Evolutionary conservation across 2,797 vertebrate species (phyloP).

Genomic region (Caiman crocodilus): DNA sequence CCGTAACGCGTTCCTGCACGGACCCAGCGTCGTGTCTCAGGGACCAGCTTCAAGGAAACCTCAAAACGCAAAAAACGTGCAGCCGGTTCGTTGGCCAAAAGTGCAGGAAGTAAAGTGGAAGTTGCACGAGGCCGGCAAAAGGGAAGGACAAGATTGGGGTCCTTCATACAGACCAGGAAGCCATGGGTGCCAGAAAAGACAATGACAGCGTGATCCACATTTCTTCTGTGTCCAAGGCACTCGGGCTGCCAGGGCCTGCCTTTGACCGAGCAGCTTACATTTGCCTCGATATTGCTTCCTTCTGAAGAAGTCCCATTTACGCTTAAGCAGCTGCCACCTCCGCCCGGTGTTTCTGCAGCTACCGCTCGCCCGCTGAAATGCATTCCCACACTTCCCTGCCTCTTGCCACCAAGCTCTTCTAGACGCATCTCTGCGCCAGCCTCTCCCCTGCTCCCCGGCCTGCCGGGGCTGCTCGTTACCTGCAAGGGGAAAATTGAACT

Average conservation of each 20-base stretch:
- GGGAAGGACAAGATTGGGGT: conserved; percentile 8
- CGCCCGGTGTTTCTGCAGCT: too few relatives aligned
- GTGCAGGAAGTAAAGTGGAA: not conserved
- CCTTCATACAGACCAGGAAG: not conserved
- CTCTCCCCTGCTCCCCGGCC: too few relatives aligned
- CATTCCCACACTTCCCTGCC: too few relatives aligned
- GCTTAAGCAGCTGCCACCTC: too few relatives aligned
- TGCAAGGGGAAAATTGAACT: too few relatives aligned
- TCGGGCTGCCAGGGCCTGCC: not conserved
- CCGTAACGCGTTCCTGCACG: not conserved
- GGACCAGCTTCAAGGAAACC: not conserved
- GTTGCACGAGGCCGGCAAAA: not conserved
- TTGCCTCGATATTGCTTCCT: too few relatives aligned
- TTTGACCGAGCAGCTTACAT: too few relatives aligned
- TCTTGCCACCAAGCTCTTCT: too few relatives aligned
- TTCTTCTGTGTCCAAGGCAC: not conserved
- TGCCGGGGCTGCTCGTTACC: too few relatives aligned
- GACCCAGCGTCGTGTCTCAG: not conserved
- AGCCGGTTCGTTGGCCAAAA: not conserved
- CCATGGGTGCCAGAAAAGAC: not conserved
- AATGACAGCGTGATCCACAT: not conserved
- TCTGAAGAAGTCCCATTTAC: too few relatives aligned
- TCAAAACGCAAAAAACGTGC: not conserved
- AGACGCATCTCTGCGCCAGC: too few relatives aligned
- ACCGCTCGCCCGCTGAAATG: too few relatives aligned